phyloP scores from a whole-genome alignment of 2,113 vertebrate genomes.

The Spea bombifrons region DNA sequence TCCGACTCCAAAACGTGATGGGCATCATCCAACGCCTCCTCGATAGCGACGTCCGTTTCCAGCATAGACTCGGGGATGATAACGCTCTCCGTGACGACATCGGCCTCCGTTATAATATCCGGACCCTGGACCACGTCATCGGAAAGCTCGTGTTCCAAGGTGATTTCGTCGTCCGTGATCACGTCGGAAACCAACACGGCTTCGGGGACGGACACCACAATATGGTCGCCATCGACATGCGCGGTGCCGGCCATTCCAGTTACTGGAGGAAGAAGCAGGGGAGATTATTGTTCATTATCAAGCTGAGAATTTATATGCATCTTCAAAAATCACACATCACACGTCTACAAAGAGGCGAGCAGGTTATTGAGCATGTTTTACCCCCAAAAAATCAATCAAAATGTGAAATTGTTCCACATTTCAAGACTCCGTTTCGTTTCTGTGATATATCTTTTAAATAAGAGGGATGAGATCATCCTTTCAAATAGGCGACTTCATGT shows the following conservation, averaged over 20 bases:
- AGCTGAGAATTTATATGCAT: neutral
- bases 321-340: too few species aligned
- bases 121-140: conserved; percentile 88
- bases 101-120: conserved; percentile 79
- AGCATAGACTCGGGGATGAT: conserved; percentile 86
- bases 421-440: too few species aligned
- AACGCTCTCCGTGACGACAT: conserved; percentile 80
- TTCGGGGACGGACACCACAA: conserved; percentile 95
- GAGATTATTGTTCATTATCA: neutral
- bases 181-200: conserved; percentile 94
- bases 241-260: conserved; percentile 95
- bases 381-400: too few species aligned
- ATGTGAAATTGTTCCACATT: too few species aligned
- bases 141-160: conserved; percentile 85
- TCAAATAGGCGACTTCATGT: too few species aligned
- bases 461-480: too few species aligned
- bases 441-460: too few species aligned
- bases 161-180: conserved; percentile 91
- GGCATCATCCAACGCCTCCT: conserved; percentile 80
- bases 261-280: conserved; percentile 62
- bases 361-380: too few species aligned
- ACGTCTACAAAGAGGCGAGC: too few species aligned
- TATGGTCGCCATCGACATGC: conserved; percentile 96
- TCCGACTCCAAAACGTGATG: conserved; percentile 85
- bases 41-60: conserved; percentile 88